A percentile compares a stretch with the other conserved stretches of the same genome.
phyloP scores from a whole-genome alignment of 2,797 vertebrate genomes.

The Parauchenoglanis ngamensis region DNA sequence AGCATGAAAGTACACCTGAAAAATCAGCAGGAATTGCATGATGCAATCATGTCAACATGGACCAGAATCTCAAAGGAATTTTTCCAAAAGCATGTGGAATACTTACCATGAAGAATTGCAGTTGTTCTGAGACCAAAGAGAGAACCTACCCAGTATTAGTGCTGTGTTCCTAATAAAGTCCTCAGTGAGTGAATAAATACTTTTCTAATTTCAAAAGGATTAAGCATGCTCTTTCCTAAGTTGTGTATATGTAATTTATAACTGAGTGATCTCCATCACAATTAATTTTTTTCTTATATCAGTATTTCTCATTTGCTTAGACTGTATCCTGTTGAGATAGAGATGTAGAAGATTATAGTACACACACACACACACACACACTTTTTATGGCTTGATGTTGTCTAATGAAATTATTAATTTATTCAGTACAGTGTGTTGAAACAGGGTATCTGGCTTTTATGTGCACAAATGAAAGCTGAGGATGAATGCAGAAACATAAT shows the following conservation, averaged over 20 bases:
- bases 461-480: background rate
- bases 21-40: too few relatives aligned
- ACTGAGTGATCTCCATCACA: background rate
- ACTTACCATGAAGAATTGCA: too few relatives aligned
- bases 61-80: too few relatives aligned
- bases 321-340: slow-evolving; percentile 12
- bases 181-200: too few relatives aligned
- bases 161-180: too few relatives aligned
- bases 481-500: background rate
- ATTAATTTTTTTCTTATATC: background rate
- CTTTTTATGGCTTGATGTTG: slow-evolving; percentile 12
- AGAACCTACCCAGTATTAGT: too few relatives aligned
- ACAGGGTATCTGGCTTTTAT: background rate
- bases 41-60: too few relatives aligned
- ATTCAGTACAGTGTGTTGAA: background rate
- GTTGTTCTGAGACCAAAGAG: too few relatives aligned
- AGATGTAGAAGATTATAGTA: slow-evolving; percentile 21
- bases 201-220: background rate
- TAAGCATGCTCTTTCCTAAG: background rate
- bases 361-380: background rate
- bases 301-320: background rate
- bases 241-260: background rate
- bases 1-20: too few relatives aligned
- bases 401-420: slow-evolving; percentile 28
- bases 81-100: too few relatives aligned